Base-by-base conservation (phyloP, 2,888 invertebrate species). In the Parnassius apollo region DNA sequence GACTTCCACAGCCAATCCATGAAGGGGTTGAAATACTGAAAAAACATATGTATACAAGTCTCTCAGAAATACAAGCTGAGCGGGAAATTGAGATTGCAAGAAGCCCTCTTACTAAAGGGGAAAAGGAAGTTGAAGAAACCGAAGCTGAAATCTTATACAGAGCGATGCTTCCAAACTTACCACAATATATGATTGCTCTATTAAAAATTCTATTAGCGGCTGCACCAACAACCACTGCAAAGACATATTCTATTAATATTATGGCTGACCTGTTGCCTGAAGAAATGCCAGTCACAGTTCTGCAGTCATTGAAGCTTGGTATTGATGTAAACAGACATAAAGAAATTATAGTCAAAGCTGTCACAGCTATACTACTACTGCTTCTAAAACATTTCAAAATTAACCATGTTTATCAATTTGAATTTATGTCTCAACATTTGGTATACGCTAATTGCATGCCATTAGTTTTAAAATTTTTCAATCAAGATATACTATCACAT, bases 381-480 rank as follows among this genome's bases (percentile, higher is more conserved):
- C 93, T 99, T 60, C 90, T 99, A 69, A 99, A 99, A 89, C 99
- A 99, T 91, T 98, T 99, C 78, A 99, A 99, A 88, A 83, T 94
- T 65, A 99, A 99, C 90, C 99, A 99, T 90, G 94, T 99, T 55
- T 99, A 99, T 85, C 99, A 99, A 91, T 99, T 99, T 92, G 99
- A 99, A 88, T 99, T 98, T 82, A 98, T 99, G 96, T 98, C 98
- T 1, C 99, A 99, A 86, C 99, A 99, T 91, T 93, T 99, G 71
- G 98, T 99, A 10, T 99, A 99, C 90, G 99, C 99, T 65, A 99
- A 99, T 85, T 99, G 99, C 81, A 98, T 99, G 85, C 99, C 99
- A 0, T 91, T 99, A 66, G 98, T 99, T 22, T 92, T 99, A 61
- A 99, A 99, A 84, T 99, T 99, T 91, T 97, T 99, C 85, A 99